A percentile compares a stretch with the other conserved stretches of the same genome.
These are phyloP conservation scores for Clavelina lepadiformis DNA, from an alignment of 23 tunicate species.

Conservation along the genomic window DNA sequence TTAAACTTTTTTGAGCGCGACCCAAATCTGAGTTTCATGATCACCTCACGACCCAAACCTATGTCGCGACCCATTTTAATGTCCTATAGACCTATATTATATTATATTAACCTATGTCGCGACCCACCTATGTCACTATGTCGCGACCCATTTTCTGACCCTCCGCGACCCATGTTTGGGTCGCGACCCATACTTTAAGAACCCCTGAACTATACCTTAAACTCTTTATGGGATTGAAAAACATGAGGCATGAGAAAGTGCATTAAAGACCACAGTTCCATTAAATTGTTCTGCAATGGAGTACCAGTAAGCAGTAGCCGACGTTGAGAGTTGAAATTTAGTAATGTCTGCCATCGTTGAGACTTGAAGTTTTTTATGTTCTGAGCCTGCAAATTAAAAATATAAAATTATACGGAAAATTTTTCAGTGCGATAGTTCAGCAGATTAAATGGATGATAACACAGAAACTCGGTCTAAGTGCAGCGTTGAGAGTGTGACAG, in stretches of 20 bases:
- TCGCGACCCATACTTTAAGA: no score
- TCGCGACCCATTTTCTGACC: no score
- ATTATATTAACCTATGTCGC: no score
- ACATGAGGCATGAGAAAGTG: constrained; percentile 99
- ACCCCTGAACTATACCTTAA: constrained; percentile 67
- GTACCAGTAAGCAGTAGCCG: constrained; percentile 93
- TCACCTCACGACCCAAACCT: no score
- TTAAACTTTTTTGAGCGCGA: no score
- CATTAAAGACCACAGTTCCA: constrained; percentile 98
- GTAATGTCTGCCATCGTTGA: constrained; percentile 92
- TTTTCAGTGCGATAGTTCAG: no score
- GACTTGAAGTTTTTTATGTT: constrained; percentile 97
- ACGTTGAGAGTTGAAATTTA: constrained; percentile 91
- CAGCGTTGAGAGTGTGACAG: constrained; percentile 64
- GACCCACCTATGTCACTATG: no score
- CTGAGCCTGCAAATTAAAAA: constrained; percentile 50
- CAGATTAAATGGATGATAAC: background rate
- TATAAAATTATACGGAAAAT: no score
- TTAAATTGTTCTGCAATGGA: constrained; percentile 92
- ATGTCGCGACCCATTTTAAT: no score
- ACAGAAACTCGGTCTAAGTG: constrained; percentile 41
- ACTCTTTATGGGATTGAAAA: constrained; percentile 90
- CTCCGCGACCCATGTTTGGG: no score
- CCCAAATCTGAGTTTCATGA: no score
- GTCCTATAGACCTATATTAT: no score